Evolutionary conservation across 2,113 vertebrate genomes (phyloP).

Genomic region (Ibidorhyncha struthersii): DNA sequence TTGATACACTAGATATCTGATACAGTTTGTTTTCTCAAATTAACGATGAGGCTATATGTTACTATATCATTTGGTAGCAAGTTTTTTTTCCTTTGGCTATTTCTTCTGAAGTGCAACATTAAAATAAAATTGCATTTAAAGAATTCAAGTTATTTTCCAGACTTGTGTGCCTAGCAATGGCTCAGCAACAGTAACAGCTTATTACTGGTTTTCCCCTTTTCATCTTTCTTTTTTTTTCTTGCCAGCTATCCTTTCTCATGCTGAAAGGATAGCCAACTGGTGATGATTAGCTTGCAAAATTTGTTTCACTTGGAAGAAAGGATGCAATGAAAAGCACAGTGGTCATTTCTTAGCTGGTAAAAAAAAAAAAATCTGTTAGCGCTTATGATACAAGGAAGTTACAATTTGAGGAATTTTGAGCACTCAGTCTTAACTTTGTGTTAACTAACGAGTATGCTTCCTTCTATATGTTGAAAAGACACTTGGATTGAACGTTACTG

Average conservation of each 20-base stretch:
- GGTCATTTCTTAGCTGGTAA: background rate
- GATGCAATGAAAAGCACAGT: conserved; percentile 45
- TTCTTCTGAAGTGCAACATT: background rate
- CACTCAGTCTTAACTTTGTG: background rate
- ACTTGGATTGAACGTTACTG: background rate
- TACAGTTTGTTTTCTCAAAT: background rate
- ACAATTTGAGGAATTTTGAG: background rate
- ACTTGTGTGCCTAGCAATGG: background rate
- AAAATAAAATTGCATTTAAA: background rate
- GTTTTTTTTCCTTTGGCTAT: background rate
- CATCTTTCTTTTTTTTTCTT: background rate
- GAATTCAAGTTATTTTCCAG: background rate
- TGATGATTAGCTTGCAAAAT: conserved; percentile 28
- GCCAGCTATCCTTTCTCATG: conserved; percentile 11
- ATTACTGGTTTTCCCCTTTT: background rate
- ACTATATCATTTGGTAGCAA: background rate
- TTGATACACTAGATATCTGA: background rate
- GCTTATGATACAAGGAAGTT: background rate
- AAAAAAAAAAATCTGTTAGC: background rate
- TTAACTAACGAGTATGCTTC: background rate
- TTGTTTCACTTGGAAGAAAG: conserved; percentile 55
- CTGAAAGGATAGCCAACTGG: conserved; percentile 17
- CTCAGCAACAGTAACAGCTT: background rate
- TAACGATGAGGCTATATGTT: background rate
- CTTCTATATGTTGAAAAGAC: background rate